These are phyloP conservation scores for Eupleurogrammus muticus DNA, from an alignment of 2,797 vertebrate species.

Conservation along the genomic window DNA sequence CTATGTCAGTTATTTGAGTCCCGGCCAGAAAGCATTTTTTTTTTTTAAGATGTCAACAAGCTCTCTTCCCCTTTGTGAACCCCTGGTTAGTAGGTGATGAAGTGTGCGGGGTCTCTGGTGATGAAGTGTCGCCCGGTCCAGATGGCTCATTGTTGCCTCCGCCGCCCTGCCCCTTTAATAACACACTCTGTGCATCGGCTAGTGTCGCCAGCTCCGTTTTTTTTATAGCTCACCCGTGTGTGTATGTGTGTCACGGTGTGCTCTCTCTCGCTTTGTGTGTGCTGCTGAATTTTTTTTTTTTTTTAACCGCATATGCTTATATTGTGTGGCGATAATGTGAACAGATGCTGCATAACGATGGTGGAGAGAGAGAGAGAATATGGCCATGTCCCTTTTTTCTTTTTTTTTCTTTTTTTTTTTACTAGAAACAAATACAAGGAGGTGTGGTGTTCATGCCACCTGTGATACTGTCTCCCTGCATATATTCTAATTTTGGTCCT, in stretches of 20 bases:
- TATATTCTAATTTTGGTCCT: too few relatives aligned
- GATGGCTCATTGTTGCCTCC: conserved; percentile 76
- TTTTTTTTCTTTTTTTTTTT: too few relatives aligned
- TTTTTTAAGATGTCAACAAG: conserved; percentile 47
- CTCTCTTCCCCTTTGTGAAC: conserved; percentile 36
- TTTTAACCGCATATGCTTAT: conserved; percentile 48
- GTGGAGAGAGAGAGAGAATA: conserved; percentile 18
- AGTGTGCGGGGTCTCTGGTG: conserved; percentile 54
- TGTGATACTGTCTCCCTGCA: not conserved
- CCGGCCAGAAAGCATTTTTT: too few relatives aligned
- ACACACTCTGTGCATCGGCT: conserved; percentile 56
- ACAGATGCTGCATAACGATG: conserved; percentile 55
- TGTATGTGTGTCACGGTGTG: conserved; percentile 31
- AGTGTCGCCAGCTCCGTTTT: conserved; percentile 55
- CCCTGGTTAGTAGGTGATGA: conserved; percentile 59
- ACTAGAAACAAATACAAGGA: conserved; percentile 8
- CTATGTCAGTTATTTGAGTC: too few relatives aligned
- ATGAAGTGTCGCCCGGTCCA: conserved; percentile 66
- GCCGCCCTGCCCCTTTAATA: conserved; percentile 70
- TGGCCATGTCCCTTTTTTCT: conserved; percentile 27
- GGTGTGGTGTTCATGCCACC: not conserved
- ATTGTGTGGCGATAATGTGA: conserved; percentile 54
- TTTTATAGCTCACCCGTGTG: conserved; percentile 50
- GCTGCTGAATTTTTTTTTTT: conserved; percentile 32
- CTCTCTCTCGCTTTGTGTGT: conserved; percentile 42